Conservation (phyloP, 2,888 invertebrate genomes). For the Apodemia hepburni region DNA sequence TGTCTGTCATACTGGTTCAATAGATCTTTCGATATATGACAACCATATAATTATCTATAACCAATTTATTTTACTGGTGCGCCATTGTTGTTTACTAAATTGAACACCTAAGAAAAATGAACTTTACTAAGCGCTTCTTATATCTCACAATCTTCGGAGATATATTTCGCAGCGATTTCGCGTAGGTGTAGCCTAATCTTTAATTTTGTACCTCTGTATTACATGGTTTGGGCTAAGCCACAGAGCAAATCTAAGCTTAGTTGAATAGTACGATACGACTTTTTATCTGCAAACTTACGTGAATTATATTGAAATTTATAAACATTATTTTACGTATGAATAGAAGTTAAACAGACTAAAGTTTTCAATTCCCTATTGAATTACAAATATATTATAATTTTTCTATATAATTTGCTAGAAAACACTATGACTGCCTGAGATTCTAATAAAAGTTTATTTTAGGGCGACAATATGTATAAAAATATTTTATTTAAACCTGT, state of each 20-base stretch:
- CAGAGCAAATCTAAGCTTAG: too few relatives aligned
- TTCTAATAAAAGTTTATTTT: constrained; percentile 6
- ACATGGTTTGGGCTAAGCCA: too few relatives aligned
- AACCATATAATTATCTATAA: too few relatives aligned
- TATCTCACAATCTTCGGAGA: neutral
- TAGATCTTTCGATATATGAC: too few relatives aligned
- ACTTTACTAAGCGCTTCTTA: too few relatives aligned
- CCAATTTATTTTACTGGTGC: too few relatives aligned
- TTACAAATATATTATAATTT: constrained; percentile 6
- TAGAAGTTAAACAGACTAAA: constrained; percentile 3
- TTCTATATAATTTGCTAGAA: neutral
- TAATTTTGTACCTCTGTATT: too few relatives aligned
- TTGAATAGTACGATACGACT: neutral
- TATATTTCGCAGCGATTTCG: too few relatives aligned
- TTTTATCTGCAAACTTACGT: neutral
- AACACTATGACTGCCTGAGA: constrained; percentile 13
- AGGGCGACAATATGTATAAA: constrained; percentile 39
- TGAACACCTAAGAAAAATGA: too few relatives aligned
- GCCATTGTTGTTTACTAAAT: too few relatives aligned
- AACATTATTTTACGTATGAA: neutral
- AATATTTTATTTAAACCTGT: constrained; percentile 56
- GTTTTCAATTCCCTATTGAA: neutral
- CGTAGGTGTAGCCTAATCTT: too few relatives aligned
- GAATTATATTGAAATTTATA: neutral
- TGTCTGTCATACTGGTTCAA: too few relatives aligned